Percentiles rank a stretch among this genome's conserved stretches.
These are phyloP conservation scores for Thomomys bottae DNA, from an alignment of 2,113 vertebrate genomes.

Conservation along the genomic window DNA sequence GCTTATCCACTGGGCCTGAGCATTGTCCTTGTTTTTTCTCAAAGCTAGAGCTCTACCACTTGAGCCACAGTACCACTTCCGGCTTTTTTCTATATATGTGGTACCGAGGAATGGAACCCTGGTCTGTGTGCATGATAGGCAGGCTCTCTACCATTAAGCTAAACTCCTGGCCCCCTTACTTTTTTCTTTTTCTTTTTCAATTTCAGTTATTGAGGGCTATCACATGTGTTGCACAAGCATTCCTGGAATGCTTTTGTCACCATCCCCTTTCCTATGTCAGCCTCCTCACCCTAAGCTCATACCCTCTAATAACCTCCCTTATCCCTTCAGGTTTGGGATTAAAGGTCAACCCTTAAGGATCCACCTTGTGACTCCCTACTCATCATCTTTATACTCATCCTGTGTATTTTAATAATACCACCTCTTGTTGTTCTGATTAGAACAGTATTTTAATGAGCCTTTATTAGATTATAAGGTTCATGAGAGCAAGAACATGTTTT, in stretches of 20 bases:
- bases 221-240: conserved; percentile 35
- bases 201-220: conserved; percentile 3
- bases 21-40: too few species aligned
- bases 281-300: neutral
- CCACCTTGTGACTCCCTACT: neutral
- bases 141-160: too few species aligned
- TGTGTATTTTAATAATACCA: neutral
- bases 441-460: conserved; percentile 3
- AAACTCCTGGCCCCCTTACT: too few species aligned
- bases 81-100: too few species aligned
- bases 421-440: conserved; percentile 26
- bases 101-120: too few species aligned
- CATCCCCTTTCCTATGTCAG: neutral
- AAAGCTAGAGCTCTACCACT: too few species aligned
- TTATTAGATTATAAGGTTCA: conserved; percentile 34
- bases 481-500: conserved; percentile 27
- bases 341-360: conserved; percentile 27
- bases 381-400: conserved; percentile 20
- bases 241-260: conserved; percentile 62
- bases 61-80: too few species aligned
- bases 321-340: conserved; percentile 7
- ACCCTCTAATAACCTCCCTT: neutral
- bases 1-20: too few species aligned
- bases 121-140: too few species aligned
- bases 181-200: neutral